These are phyloP conservation scores for Philonicus albiceps DNA, from an alignment of 2,888 invertebrate genomes.

Conservation along the genomic window DNA sequence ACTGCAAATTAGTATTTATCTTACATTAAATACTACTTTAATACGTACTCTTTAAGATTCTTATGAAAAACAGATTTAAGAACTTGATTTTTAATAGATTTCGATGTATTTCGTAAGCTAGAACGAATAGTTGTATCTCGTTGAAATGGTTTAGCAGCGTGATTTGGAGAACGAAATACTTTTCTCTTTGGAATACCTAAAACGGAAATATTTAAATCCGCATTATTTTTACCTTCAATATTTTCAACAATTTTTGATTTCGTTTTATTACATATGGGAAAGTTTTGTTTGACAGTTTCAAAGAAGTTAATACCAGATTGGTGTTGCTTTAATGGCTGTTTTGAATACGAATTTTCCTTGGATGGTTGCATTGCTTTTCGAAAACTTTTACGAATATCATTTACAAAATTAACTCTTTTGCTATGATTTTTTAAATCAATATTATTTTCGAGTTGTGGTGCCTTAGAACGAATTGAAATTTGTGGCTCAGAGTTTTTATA, in stretches of 20 bases:
- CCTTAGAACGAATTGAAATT: background rate
- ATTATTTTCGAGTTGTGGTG: background rate
- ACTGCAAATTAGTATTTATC: background rate
- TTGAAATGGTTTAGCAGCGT: background rate
- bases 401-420: background rate
- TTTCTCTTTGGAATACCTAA: background rate
- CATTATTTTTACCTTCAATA: background rate
- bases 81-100: conserved; percentile 19
- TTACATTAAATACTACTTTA: background rate
- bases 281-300: background rate
- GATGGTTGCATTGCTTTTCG: background rate
- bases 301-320: background rate
- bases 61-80: conserved; percentile 31
- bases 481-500: background rate
- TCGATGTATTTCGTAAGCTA: conserved; percentile 7
- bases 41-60: conserved; percentile 10
- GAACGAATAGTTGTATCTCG: background rate
- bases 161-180: background rate
- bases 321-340: background rate
- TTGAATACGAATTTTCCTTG: background rate
- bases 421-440: background rate
- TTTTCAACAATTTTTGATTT: background rate
- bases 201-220: background rate
- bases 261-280: background rate
- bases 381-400: background rate